phyloP scores from a whole-genome alignment of 1,140 invertebrate species.

The Maconellicoccus hirsutus region DNA sequence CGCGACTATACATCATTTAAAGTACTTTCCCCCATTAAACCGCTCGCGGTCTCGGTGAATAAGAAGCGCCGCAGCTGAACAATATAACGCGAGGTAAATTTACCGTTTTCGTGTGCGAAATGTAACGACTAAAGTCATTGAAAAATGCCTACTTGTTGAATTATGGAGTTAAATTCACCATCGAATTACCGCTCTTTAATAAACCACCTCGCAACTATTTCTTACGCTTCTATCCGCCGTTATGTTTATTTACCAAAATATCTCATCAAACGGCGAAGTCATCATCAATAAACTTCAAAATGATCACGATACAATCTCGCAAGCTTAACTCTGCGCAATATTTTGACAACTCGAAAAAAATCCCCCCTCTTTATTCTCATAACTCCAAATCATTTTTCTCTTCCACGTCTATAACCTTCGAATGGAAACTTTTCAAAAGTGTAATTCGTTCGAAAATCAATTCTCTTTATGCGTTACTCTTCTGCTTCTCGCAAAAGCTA shows the following conservation, averaged over 20 bases:
- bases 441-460: not conserved
- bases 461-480: not conserved
- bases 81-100: not conserved
- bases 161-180: not conserved
- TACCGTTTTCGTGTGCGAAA: not conserved
- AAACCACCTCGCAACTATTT: not conserved
- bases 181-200: conserved; percentile 3
- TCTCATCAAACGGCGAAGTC: too few relatives aligned
- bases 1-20: conserved; percentile 9
- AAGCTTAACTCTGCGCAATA: too few relatives aligned
- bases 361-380: too few relatives aligned
- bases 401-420: not conserved
- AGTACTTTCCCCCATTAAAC: not conserved
- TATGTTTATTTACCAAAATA: too few relatives aligned
- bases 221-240: too few relatives aligned
- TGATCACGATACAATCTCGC: too few relatives aligned
- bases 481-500: not conserved
- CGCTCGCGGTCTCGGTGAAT: not conserved
- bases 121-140: not conserved
- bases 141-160: conserved; percentile 7
- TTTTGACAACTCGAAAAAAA: too few relatives aligned
- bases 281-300: too few relatives aligned
- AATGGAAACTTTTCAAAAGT: not conserved
- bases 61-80: not conserved
- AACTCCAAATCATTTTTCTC: too few relatives aligned